Base-by-base conservation (phyloP, 2,797 vertebrate species). In the Sebastolobus altivelis region DNA sequence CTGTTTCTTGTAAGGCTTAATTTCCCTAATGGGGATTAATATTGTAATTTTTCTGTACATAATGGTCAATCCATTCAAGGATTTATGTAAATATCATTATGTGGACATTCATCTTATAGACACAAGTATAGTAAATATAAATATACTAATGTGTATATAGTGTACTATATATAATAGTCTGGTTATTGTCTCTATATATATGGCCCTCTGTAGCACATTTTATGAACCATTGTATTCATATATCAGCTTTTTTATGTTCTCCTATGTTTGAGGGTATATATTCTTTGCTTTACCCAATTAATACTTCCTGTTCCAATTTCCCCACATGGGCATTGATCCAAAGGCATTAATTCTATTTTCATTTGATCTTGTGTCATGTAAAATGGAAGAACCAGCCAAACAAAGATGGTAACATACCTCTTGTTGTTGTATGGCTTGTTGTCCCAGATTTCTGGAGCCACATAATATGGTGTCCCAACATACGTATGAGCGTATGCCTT, bases 381-480 rank as follows among this genome's bases (percentile, higher is more conserved):
- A 56, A 71, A 68, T 14, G 2, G 2, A 69, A 18, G 1, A 33
- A 46, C 29, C 11, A 10, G n/a, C 8, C 7, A 7, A 72, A 25
- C 14, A 12, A 9, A 37, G 2, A 11, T 20, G 5, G 8, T 13
- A n/a, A 11, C 67, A 22, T 94, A 99, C 98, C 98, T 99, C 93
- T 99, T 99, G 89, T 98, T 99, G 92, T 98, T 99, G 93, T 99
- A 99, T 0, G 97, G 97, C 81, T 94, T 91, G 90, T 95, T 99
- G 87, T 99, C 97, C 98, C 98, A 99, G 84, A 99, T 97, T 93
- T 99, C 98, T 74, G 98, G 98, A 89, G 98, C 97, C 25, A 99
- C 96, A 0, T 99, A 99, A 84, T 98, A 99, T 4, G 98, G 98
- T 2, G 98, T 99, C 77, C 98, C 98, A 63, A 99, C 96, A 20